These are phyloP conservation scores for Oryzias celebensis DNA, from an alignment of 2,113 vertebrate genomes.

Conservation along the genomic window DNA sequence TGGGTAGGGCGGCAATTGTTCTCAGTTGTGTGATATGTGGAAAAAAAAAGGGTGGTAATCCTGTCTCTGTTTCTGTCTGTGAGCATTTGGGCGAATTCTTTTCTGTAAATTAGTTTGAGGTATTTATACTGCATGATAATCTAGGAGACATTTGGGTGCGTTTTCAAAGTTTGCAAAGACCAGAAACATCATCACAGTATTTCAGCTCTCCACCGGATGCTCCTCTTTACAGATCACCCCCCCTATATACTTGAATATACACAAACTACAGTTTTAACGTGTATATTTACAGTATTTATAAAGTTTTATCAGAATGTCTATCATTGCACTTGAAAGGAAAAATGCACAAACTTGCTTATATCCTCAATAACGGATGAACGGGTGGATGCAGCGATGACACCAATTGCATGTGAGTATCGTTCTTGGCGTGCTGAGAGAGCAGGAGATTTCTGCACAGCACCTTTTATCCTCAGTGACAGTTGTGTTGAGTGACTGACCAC, in stretches of 20 bases:
- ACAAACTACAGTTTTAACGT: slow-evolving; percentile 59
- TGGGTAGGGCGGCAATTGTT: slow-evolving; percentile 13
- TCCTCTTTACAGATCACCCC: slow-evolving; percentile 56
- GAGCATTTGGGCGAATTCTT: slow-evolving; percentile 66
- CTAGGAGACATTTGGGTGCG: slow-evolving; percentile 56
- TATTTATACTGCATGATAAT: slow-evolving; percentile 79
- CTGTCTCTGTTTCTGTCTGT: slow-evolving; percentile 69
- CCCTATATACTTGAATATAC: slow-evolving; percentile 62
- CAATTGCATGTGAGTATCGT: slow-evolving; percentile 74
- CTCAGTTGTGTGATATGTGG: slow-evolving; percentile 13
- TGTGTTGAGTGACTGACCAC: slow-evolving; percentile 56
- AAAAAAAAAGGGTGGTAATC: slow-evolving; percentile 58
- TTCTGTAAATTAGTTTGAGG: slow-evolving; percentile 73
- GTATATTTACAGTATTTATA: slow-evolving; percentile 72
- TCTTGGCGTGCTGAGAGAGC: slow-evolving; percentile 58
- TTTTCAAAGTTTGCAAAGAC: slow-evolving; percentile 58
- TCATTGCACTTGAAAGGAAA: slow-evolving; percentile 68
- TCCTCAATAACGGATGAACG: slow-evolving; percentile 53
- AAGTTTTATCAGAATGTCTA: slow-evolving; percentile 52
- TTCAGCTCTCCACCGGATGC: slow-evolving; percentile 56
- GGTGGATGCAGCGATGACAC: slow-evolving; percentile 63
- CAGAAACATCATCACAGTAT: slow-evolving; percentile 49
- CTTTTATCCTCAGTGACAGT: slow-evolving; percentile 42
- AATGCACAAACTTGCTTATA: slow-evolving; percentile 38
- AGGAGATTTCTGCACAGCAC: slow-evolving; percentile 40